These are phyloP conservation scores for Pitangus sulphuratus DNA, from an alignment of 2,797 vertebrate genomes.

Conservation along the genomic window DNA sequence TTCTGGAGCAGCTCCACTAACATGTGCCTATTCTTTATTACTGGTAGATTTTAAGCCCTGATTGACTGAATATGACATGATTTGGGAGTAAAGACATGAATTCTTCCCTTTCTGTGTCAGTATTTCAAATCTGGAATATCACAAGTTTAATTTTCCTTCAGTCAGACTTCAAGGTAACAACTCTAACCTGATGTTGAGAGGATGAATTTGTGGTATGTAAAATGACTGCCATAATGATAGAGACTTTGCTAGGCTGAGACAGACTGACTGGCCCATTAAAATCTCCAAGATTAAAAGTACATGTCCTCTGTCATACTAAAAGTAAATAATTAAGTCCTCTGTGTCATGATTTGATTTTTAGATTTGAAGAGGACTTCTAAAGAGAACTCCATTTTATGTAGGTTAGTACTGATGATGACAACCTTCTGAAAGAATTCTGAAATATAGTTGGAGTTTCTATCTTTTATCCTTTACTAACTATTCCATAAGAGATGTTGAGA, in stretches of 20 bases:
- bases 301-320: not conserved
- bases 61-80: not conserved
- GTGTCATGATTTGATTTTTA: slow-evolving; percentile 27
- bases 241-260: not conserved
- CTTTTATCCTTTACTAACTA: slow-evolving; percentile 11
- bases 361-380: slow-evolving; percentile 38
- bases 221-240: not conserved
- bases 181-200: not conserved
- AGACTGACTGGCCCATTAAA: not conserved
- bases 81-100: not conserved
- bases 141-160: not conserved
- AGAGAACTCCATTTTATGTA: not conserved
- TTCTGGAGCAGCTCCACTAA: not conserved
- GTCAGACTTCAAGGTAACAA: not conserved
- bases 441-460: not conserved
- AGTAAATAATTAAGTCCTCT: not conserved
- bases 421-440: slow-evolving; percentile 20
- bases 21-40: not conserved
- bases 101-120: not conserved
- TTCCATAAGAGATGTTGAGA: not conserved
- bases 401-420: not conserved
- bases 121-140: not conserved
- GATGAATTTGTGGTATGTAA: not conserved
- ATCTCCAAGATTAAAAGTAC: not conserved
- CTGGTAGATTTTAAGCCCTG: not conserved